Percentiles rank a stretch among this genome's conserved stretches.
Evolutionary conservation across 2,888 invertebrate species (phyloP).

Genomic region (Pherbina coryleti): DNA sequence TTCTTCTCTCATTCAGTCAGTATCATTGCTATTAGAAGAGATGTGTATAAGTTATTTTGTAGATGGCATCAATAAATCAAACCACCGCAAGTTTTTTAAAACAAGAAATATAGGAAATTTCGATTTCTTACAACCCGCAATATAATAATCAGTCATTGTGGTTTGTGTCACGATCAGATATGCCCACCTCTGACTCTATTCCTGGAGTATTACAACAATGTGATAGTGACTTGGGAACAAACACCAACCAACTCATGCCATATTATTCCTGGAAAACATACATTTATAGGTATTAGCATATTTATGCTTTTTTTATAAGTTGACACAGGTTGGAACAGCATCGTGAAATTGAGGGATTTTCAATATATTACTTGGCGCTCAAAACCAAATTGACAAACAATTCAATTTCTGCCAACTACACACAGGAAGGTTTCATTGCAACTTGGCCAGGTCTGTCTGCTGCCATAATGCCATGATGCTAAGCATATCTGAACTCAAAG

Average conservation of each 20-base stretch:
- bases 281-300: constrained; percentile 26
- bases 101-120: too few species aligned
- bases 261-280: constrained; percentile 26
- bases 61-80: too few species aligned
- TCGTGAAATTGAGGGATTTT: neutral
- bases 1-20: too few species aligned
- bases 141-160: too few species aligned
- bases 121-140: too few species aligned
- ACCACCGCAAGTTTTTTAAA: too few species aligned
- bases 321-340: constrained; percentile 13
- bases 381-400: constrained; percentile 38
- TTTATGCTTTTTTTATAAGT: constrained; percentile 28
- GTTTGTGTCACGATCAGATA: neutral
- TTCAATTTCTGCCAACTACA: constrained; percentile 28
- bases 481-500: neutral
- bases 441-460: neutral
- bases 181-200: constrained; percentile 10
- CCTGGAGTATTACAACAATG: neutral
- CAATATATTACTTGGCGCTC: constrained; percentile 36
- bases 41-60: too few species aligned
- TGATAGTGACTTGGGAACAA: constrained; percentile 14
- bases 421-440: neutral
- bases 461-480: neutral
- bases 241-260: constrained; percentile 6
- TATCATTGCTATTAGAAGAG: too few species aligned